Base-by-base conservation (phyloP, 2,888 invertebrate genomes). In the Drosophila borealis region DNA sequence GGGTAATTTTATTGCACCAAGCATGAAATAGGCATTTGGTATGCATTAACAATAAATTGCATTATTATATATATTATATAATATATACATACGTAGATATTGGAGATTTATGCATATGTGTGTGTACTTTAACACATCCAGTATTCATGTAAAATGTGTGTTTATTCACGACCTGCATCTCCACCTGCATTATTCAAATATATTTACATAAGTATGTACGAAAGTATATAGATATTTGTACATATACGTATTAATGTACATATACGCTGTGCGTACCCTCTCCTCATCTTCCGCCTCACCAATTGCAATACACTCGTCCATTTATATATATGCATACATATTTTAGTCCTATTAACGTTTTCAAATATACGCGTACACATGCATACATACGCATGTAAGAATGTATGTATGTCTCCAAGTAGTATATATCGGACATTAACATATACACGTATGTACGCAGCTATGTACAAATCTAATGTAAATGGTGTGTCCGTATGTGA, bases 31-130 rank as follows among this genome's bases (percentile, higher is more conserved):
- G 19, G 14, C 48, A 34, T 29, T 14, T 34, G 41, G n/a, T 62
- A 46, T 53, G 46, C 46, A 53, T 64, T 60, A 64, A 62, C 62
- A 62, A 62, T 65, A 65, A 62, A 55, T 45, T 50, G 49, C 44
- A 49, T 63, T 44, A 19, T 48, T 54, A 13, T 44, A 14, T 41
- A 41, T 29, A 2, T 13, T 8, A 11, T 44, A 13, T 25, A 29
- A 9, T 8, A 17, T 14, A 13, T 34, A 6, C 21, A 10, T 10
- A 21, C 21, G 19, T 19, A 50, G 9, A 9, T 34, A 50, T 21
- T 29, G 29, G 29, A 29, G 2, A 29, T 8, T 29, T 29, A 4
- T 13, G 10, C 1, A 39, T 25, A 6, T 45, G 34, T 36, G 17
- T 45, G 10, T 48, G 17, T 34, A 33, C 19, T 19, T 14, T 13